Base-by-base conservation (phyloP, 2,888 invertebrate genomes). In the Thecocarcelia acutangulata region DNA sequence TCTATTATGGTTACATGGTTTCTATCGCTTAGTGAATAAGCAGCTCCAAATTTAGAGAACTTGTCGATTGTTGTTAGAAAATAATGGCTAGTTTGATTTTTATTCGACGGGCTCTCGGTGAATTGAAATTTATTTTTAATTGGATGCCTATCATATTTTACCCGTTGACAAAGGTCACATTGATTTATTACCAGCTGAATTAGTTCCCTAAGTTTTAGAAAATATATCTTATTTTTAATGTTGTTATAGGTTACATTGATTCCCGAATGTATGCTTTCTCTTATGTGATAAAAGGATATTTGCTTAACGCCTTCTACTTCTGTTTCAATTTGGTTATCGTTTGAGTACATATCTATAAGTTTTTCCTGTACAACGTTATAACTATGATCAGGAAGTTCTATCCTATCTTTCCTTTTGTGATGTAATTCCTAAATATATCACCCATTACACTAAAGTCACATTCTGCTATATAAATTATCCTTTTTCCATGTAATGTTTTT, bases 171-270 rank as follows among this genome's bases (percentile, higher is more conserved):
- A 11, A 48, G n/a, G n/a, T 52, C 24, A 28, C 52, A 48, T 48
- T 48, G 48, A 48, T 48, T 48, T 11, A 19, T 52, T n/a, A 52
- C 24, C 5, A 52, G 0, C 15, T 56, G 64, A 12, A 64, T 64
- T 12, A 68, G 11, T 44, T 54, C 54, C 44, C n/a, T 28, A 6
- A 68, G 24, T 54, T 68, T 68, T 68, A 42, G 54, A 28, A 15
- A 44, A 15, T 66, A 52, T 52, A 54, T 68, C 19, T 17, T 68
- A 13, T 52, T 19, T 11, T 42, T 68, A 24, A 54, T 54, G 1
- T 68, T 8, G 6, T 68, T 56, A 17, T 68, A 54, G 0, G 66
- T 66, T 66, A 52, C 66, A 2, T 2, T 9, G 2, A 66, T 66
- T 8, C 42, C 66, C 9, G 52, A 66, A 19, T 46, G 28, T 11